These are phyloP conservation scores for Sesamia inferens DNA, from an alignment of 2,888 invertebrate genomes.

Conservation along the genomic window DNA sequence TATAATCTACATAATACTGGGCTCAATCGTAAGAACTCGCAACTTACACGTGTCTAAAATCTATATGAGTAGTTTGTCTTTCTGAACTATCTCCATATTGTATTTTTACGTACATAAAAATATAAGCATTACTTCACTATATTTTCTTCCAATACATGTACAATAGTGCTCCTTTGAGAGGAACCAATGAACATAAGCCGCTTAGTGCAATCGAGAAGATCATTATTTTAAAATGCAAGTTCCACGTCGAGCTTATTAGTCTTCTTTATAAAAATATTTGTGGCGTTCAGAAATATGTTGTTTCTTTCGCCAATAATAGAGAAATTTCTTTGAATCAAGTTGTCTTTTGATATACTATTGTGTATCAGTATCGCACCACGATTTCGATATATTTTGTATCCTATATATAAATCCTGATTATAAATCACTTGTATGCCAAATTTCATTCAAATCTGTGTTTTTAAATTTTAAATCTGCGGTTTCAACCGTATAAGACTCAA, in stretches of 20 bases:
- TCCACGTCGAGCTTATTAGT: neutral
- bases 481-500: too few species aligned
- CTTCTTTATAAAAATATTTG: neutral
- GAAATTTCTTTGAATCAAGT: neutral
- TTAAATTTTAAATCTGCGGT: too few species aligned
- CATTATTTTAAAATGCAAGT: slow-evolving; percentile 2
- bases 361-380: too few species aligned
- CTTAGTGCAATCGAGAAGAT: slow-evolving; percentile 4
- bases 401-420: too few species aligned
- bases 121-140: neutral
- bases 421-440: too few species aligned
- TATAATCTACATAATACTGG: neutral
- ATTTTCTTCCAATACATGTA: neutral
- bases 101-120: neutral
- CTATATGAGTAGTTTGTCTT: neutral
- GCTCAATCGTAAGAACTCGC: neutral
- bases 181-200: neutral
- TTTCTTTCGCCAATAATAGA: neutral
- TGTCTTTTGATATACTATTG: neutral
- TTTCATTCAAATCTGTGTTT: too few species aligned
- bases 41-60: neutral
- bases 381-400: too few species aligned
- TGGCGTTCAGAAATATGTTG: neutral
- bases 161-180: slow-evolving; percentile 1
- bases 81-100: neutral